These are phyloP conservation scores for Solea solea DNA, from an alignment of 2,113 vertebrate genomes.

Conservation along the genomic window DNA sequence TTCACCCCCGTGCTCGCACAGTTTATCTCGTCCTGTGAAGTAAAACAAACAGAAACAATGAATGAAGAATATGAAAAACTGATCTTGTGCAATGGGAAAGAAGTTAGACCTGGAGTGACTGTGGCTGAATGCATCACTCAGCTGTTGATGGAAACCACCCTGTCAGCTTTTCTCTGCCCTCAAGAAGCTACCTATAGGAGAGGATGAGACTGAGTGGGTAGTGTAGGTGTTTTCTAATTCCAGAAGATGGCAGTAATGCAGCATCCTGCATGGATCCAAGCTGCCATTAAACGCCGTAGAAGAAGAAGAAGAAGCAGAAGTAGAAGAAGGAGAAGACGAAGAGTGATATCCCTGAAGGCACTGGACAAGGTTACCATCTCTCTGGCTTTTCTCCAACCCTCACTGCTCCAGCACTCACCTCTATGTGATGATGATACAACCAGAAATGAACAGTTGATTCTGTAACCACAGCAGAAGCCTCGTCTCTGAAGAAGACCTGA, in stretches of 20 bases:
- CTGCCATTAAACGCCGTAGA: no score
- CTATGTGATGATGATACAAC: not conserved
- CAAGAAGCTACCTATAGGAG: no score
- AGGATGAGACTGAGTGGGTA: no score
- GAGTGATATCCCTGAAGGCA: no score
- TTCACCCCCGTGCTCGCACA: not conserved
- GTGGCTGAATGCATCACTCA: not conserved
- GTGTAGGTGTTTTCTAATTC: no score
- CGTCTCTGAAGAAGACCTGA: no score
- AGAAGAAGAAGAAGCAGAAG: no score
- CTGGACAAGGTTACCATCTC: no score
- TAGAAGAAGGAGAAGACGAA: no score
- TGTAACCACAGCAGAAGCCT: not conserved
- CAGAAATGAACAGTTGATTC: not conserved
- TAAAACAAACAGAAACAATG: constrained; percentile 26
- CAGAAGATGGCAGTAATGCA: no score
- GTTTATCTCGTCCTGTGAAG: constrained; percentile 14
- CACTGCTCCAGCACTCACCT: not conserved
- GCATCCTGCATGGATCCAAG: no score
- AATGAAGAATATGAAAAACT: constrained; percentile 13
- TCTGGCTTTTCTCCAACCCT: not conserved
- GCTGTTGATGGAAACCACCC: not conserved
- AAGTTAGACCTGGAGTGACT: not conserved
- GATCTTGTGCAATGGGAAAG: constrained; percentile 1
- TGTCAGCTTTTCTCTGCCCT: not conserved